Evolutionary conservation across 1,140 invertebrate genomes (phyloP).

Genomic region (Gryon sp.): DNA sequence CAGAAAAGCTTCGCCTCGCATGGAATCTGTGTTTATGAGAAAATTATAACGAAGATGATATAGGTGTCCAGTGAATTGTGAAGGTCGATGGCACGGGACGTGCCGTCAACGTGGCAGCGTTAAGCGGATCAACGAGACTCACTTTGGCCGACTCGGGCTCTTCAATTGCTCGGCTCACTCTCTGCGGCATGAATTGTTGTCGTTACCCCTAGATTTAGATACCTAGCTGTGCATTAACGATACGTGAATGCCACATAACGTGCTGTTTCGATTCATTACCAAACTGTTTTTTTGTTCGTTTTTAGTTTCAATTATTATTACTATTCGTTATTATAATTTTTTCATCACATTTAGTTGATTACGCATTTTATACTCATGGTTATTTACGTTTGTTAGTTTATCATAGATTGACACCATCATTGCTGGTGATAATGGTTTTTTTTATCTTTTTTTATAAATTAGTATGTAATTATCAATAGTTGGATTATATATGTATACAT

Average conservation of each 20-base stretch:
- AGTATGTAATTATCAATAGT: constrained; percentile 57
- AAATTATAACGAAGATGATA: constrained; percentile 68
- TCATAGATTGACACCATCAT: constrained; percentile 52
- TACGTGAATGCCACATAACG: constrained; percentile 78
- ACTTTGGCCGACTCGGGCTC: constrained; percentile 36
- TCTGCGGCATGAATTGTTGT: constrained; percentile 80
- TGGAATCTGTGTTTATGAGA: constrained; percentile 78
- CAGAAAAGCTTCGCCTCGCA: constrained; percentile 79
- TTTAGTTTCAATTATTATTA: constrained; percentile 19
- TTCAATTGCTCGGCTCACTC: constrained; percentile 66
- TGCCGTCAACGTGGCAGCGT: not conserved
- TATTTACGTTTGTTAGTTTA: constrained; percentile 41
- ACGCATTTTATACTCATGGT: constrained; percentile 29
- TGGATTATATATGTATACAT: constrained; percentile 62
- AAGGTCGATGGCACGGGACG: constrained; percentile 26
- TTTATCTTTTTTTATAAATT: constrained; percentile 48
- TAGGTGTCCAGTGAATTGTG: too few species aligned
- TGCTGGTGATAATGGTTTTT: constrained; percentile 51
- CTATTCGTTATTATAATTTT: constrained; percentile 35
- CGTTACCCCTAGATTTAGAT: constrained; percentile 78
- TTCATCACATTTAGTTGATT: constrained; percentile 46
- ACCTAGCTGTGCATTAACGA: constrained; percentile 79
- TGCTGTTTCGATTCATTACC: constrained; percentile 68
- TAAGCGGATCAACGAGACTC: constrained; percentile 64
- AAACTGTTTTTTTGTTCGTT: constrained; percentile 37